phyloP scores from a whole-genome alignment of 2,888 invertebrate genomes.

The Megaustenia siamemsis region DNA sequence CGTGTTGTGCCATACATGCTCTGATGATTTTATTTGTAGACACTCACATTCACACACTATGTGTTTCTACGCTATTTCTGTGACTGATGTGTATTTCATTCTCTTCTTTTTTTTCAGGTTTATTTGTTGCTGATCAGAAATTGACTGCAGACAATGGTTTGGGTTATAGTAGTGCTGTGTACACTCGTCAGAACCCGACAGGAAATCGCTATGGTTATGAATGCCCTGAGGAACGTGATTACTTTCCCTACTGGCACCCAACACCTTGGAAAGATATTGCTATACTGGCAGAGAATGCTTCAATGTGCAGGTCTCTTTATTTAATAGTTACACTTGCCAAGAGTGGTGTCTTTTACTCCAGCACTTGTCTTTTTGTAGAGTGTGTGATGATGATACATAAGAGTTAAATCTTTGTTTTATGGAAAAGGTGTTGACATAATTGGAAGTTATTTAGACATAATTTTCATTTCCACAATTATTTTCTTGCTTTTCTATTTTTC shows the following conservation, averaged over 20 bases:
- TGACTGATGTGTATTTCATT: background rate
- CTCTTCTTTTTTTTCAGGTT: slow-evolving; percentile 63
- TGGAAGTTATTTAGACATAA: too few relatives aligned
- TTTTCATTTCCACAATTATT: too few relatives aligned
- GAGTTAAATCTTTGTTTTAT: too few relatives aligned
- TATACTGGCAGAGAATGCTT: slow-evolving; percentile 75
- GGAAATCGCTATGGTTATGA: slow-evolving; percentile 79
- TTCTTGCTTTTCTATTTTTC: too few relatives aligned
- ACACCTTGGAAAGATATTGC: slow-evolving; percentile 80
- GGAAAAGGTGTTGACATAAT: too few relatives aligned
- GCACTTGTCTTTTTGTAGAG: background rate
- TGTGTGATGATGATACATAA: too few relatives aligned
- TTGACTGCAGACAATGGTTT: slow-evolving; percentile 72
- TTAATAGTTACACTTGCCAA: background rate
- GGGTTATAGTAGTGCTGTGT: slow-evolving; percentile 75
- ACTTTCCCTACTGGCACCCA: slow-evolving; percentile 80
- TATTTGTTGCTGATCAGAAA: slow-evolving; percentile 79
- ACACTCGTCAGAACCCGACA: slow-evolving; percentile 79
- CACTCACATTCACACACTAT: too few relatives aligned
- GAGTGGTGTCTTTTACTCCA: background rate
- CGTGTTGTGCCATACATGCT: too few relatives aligned
- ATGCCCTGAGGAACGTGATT: slow-evolving; percentile 80
- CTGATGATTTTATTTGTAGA: too few relatives aligned
- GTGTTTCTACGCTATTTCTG: too few relatives aligned
- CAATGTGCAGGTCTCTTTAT: slow-evolving; percentile 73